Evolutionary conservation across 1,140 invertebrate genomes (phyloP).

Genomic region (Campoletis sonorensis): DNA sequence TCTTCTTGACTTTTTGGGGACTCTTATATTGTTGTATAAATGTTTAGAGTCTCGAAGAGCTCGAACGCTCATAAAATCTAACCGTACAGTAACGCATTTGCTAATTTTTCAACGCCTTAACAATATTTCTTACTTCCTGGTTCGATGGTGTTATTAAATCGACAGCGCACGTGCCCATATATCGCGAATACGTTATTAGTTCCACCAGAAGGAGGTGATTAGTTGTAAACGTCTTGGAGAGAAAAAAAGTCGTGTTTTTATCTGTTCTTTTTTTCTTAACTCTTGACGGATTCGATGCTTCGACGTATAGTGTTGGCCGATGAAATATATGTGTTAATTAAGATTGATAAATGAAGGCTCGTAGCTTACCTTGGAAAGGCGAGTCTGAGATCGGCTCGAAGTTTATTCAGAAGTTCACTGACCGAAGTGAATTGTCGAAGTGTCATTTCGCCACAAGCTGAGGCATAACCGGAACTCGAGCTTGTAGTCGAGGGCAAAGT

Average conservation of each 20-base stretch:
- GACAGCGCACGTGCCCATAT: slow-evolving; percentile 50
- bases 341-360: not conserved
- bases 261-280: slow-evolving; percentile 15
- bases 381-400: slow-evolving; percentile 89
- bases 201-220: slow-evolving; percentile 16
- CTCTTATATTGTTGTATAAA: too few relatives aligned
- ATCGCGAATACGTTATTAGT: slow-evolving; percentile 10
- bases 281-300: too few relatives aligned
- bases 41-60: slow-evolving; percentile 30
- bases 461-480: slow-evolving; percentile 73
- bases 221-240: not conserved
- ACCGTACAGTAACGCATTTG: slow-evolving; percentile 44
- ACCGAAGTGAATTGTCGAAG: slow-evolving; percentile 90
- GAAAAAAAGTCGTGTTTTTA: too few relatives aligned
- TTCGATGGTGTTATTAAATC: slow-evolving; percentile 52
- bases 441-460: slow-evolving; percentile 87
- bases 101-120: slow-evolving; percentile 32
- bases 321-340: not conserved
- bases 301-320: too few relatives aligned
- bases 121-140: slow-evolving; percentile 30
- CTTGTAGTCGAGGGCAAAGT: slow-evolving; percentile 76
- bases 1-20: too few relatives aligned
- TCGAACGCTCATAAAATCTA: slow-evolving; percentile 53
- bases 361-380: slow-evolving; percentile 88
- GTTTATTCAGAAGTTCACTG: slow-evolving; percentile 91